A percentile compares a stretch with the other conserved stretches of the same genome.
phyloP scores from a whole-genome alignment of 2,113 vertebrate species.

The Megaptera novaeangliae region DNA sequence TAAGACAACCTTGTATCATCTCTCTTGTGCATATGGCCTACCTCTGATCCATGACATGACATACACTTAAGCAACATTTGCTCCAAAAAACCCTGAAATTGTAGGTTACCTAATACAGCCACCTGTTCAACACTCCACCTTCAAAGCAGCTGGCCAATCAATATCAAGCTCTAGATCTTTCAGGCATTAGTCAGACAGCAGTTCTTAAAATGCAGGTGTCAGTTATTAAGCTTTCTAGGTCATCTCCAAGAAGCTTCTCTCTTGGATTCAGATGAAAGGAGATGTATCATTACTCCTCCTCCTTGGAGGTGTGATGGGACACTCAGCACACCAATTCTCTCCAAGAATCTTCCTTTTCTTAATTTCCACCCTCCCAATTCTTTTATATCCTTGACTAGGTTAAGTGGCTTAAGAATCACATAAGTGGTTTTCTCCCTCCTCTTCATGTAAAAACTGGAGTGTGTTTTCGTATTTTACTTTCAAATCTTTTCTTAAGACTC shows the following conservation, averaged over 20 bases:
- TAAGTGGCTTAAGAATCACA: conserved; percentile 1
- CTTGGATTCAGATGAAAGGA: background rate
- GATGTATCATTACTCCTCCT: background rate
- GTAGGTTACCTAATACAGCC: background rate
- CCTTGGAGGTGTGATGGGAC: background rate
- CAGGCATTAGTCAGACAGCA: background rate
- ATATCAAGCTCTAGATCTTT: background rate
- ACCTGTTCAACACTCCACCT: background rate
- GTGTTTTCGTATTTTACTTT: background rate
- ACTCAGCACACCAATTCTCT: background rate
- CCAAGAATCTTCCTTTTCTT: background rate
- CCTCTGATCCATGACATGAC: background rate
- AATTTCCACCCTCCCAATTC: background rate
- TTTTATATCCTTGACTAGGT: background rate
- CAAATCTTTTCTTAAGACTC: background rate
- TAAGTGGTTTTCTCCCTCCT: background rate
- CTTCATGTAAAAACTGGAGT: background rate
- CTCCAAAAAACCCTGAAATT: background rate
- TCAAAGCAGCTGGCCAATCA: background rate
- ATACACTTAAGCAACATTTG: background rate
- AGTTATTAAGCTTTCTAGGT: background rate
- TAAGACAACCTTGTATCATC: background rate
- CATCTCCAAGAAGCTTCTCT: background rate
- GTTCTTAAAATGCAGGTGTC: background rate
- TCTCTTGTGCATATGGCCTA: background rate